Conservation (phyloP, 2,888 invertebrate species). For the Leptopilina myrica region DNA sequence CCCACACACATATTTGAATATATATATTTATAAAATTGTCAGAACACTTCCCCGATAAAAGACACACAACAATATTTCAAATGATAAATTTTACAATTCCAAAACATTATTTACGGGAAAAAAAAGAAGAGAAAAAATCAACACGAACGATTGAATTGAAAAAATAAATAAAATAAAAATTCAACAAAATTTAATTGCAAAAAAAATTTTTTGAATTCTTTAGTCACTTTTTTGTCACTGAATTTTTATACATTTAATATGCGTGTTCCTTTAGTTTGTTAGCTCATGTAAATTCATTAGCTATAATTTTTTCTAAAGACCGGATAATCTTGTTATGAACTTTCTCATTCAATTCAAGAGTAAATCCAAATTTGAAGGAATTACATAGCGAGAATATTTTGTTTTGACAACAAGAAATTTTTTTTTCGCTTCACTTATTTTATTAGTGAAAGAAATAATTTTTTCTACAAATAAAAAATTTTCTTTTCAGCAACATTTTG, state of each 20-base stretch:
- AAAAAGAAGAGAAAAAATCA: too few species aligned
- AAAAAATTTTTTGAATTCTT: too few species aligned
- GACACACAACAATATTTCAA: slow-evolving; percentile 5
- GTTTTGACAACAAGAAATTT: too few species aligned
- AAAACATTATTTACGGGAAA: background rate
- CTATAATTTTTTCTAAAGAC: slow-evolving; percentile 1
- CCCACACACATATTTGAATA: background rate
- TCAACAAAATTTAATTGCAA: too few species aligned
- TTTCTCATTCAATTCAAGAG: slow-evolving; percentile 15
- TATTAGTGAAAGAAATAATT: background rate
- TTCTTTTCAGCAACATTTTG: too few species aligned
- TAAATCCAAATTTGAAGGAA: slow-evolving; percentile 6
- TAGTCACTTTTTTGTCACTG: background rate
- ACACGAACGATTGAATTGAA: too few species aligned
- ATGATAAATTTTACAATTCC: background rate
- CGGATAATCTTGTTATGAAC: slow-evolving; percentile 7
- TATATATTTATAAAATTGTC: slow-evolving; percentile 1
- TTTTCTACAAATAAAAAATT: too few species aligned
- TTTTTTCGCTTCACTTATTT: background rate
- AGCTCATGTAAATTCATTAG: background rate
- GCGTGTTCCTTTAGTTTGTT: background rate
- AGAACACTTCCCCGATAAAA: slow-evolving; percentile 18
- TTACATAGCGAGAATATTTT: background rate
- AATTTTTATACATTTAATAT: too few species aligned
- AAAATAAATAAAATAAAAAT: too few species aligned